Evolutionary conservation across 2,888 invertebrate genomes (phyloP).

Genomic region (Syrphus vitripennis): DNA sequence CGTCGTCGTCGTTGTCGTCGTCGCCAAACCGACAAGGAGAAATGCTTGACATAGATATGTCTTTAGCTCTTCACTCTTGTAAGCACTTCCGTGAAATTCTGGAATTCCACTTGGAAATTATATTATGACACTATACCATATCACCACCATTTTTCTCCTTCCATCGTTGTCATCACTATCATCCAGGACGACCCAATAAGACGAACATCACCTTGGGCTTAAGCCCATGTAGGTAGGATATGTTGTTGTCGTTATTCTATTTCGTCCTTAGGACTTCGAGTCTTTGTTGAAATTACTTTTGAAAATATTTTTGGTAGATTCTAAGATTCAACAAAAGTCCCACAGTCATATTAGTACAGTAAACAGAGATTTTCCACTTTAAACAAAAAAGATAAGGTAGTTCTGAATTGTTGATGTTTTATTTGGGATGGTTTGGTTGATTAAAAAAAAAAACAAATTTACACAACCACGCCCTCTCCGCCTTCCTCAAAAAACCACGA

Average conservation of each 20-base stretch:
- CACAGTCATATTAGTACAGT: too few species aligned
- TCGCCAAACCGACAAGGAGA: conserved; percentile 17
- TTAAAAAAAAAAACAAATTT: too few species aligned
- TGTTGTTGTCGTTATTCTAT: neutral
- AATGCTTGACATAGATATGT: conserved; percentile 62
- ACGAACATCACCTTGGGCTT: neutral
- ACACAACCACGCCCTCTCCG: too few species aligned
- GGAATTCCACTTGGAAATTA: conserved; percentile 31
- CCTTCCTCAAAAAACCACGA: too few species aligned
- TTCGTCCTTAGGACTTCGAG: neutral
- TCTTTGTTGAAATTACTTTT: neutral
- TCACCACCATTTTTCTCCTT: neutral
- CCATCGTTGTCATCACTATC: neutral
- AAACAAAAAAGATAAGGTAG: too few species aligned
- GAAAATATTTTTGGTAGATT: conserved; percentile 14
- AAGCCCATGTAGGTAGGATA: neutral
- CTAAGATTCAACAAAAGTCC: neutral
- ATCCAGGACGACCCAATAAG: conserved; percentile 13
- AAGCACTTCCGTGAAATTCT: conserved; percentile 57
- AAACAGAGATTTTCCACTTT: too few species aligned
- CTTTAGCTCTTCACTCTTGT: conserved; percentile 55
- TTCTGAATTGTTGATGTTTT: too few species aligned
- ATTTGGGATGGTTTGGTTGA: too few species aligned
- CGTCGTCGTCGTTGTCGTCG: conserved; percentile 1
- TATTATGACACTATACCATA: conserved; percentile 35